Evolutionary conservation across 2,113 vertebrate species (phyloP), one percentile per base, ranked within the genome.

Genomic region (Plectropomus leopardus): DNA sequence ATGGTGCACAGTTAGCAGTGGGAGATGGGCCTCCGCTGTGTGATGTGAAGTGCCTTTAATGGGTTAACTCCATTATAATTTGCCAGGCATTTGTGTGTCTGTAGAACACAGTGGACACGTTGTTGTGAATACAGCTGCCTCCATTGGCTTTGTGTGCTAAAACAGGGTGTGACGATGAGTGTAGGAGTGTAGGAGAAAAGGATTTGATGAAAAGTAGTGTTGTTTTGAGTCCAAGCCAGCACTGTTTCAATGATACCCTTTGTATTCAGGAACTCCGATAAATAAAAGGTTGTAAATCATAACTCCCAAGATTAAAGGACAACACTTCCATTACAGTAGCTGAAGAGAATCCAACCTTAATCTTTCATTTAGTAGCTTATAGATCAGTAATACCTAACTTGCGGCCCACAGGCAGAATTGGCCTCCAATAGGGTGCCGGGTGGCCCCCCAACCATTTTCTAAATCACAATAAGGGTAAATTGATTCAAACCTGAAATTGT

Each of bases 1-100:
- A 58, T n/a, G 47, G 34, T 15, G 67, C 63, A 50, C 44, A 7
- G 80, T 61, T 34, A 50, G 68, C 75, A 21, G 66, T 54, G 48
- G 75, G 82, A 78, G 83, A 92, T 72, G 71, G 72, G 73, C 83
- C 83, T 47, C n/a, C 0, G 64, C 72, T 55, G 70, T 28, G 71
- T 65, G 67, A 82, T 82, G 72, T 78, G 63, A 36, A 72, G 81
- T 21, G 26, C 75, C 73, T 21, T 76, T 88, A 88, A 80, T 78
- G 85, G 86, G 89, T 87, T 91, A 83, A 91, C 87, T 81, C 80
- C 57, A 74, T 91, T 85, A 88, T 60, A 82, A 86, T 76, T 70
- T 71, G 80, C 34, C 65, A 48, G 81, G 51, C 75, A 47, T 84
- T 76, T 81, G 67, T 68, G 55, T 58, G 80, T 69, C 76, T 70